phyloP scores from a whole-genome alignment of 2,888 invertebrate genomes.

The Beris morrisii region DNA sequence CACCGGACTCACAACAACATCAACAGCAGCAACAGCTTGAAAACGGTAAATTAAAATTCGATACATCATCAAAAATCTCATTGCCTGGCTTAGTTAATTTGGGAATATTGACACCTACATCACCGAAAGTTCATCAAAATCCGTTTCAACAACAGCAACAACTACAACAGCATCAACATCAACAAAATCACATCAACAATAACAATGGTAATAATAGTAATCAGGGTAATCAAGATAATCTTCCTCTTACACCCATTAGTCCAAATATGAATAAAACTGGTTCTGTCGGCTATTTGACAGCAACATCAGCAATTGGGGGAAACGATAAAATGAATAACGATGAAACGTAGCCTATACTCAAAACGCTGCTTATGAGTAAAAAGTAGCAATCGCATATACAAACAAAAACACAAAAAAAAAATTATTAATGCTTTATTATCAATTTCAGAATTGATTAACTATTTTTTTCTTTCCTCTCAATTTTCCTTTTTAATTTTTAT shows the following conservation, averaged over 20 bases:
- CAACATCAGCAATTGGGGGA: constrained; percentile 35
- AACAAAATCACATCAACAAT: constrained; percentile 42
- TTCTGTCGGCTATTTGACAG: constrained; percentile 47
- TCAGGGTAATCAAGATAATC: constrained; percentile 44
- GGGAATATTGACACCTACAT: constrained; percentile 60
- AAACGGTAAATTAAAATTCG: constrained; percentile 41
- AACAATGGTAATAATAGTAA: constrained; percentile 40
- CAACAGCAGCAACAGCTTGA: constrained; percentile 6
- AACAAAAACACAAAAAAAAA: constrained; percentile 12
- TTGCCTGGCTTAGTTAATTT: constrained; percentile 56
- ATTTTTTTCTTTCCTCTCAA: constrained; percentile 2
- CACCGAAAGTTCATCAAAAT: constrained; percentile 56
- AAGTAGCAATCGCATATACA: constrained; percentile 39
- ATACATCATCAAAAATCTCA: constrained; percentile 51
- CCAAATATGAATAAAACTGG: constrained; percentile 51
- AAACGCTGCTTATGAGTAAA: constrained; percentile 55
- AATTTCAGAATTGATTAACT: constrained; percentile 20
- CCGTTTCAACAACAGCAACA: constrained; percentile 41
- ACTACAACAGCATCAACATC: constrained; percentile 32
- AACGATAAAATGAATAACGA: constrained; percentile 42
- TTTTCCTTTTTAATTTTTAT: constrained; percentile 2
- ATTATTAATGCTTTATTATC: constrained; percentile 20
- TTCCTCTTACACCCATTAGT: constrained; percentile 54
- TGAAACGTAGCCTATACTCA: constrained; percentile 58
- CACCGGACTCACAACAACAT: constrained; percentile 42